These are phyloP conservation scores for Calonectris borealis DNA, from an alignment of 2,113 vertebrate species.

Conservation along the genomic window DNA sequence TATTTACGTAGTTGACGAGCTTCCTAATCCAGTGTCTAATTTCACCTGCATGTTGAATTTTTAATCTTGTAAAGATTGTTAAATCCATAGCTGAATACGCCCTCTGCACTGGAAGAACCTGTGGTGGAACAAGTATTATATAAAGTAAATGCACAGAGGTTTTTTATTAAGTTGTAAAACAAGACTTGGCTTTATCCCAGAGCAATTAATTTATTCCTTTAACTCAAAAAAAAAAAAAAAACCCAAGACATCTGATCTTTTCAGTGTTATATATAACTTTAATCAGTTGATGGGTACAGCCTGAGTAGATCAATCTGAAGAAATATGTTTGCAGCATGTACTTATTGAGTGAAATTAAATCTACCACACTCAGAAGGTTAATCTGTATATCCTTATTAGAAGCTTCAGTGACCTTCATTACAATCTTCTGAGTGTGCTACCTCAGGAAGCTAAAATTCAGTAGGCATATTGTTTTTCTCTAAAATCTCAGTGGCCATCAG, in stretches of 20 bases:
- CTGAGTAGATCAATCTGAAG: constrained; percentile 21
- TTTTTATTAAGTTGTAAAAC: background rate
- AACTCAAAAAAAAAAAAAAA: background rate
- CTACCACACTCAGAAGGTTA: background rate
- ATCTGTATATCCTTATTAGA: constrained; percentile 3
- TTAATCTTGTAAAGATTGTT: constrained; percentile 12
- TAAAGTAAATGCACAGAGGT: rapidly evolving
- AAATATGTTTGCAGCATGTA: constrained; percentile 22
- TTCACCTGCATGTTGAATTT: constrained; percentile 34
- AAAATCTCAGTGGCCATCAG: background rate
- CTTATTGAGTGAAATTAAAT: constrained; percentile 23
- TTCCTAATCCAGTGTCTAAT: constrained; percentile 24
- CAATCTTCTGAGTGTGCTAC: background rate
- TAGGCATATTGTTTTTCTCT: background rate
- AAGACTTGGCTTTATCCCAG: background rate
- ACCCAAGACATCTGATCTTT: background rate
- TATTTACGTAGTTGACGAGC: background rate
- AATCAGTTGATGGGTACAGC: background rate
- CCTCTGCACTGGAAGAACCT: background rate
- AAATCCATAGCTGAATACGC: background rate
- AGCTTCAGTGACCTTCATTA: background rate
- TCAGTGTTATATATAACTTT: background rate
- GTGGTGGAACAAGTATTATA: background rate
- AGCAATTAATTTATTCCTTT: constrained; percentile 9
- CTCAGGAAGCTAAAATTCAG: background rate